phyloP scores from a whole-genome alignment of 2,888 invertebrate species.

The Agrochola lota region DNA sequence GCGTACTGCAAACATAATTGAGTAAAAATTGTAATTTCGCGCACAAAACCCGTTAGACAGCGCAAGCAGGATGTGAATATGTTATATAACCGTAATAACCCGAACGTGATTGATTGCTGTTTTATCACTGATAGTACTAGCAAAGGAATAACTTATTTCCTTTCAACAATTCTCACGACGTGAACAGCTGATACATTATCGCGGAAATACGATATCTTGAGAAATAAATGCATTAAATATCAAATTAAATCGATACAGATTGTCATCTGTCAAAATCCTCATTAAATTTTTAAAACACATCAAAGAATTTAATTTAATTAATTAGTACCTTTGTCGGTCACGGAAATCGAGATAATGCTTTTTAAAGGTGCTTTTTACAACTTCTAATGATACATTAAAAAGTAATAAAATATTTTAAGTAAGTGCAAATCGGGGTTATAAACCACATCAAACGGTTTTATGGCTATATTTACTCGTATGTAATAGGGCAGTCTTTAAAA shows the following conservation, averaged over 20 bases:
- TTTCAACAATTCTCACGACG: slow-evolving; percentile 55
- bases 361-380: slow-evolving; percentile 52
- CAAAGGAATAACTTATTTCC: slow-evolving; percentile 51
- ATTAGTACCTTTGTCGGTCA: slow-evolving; percentile 49
- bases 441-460: slow-evolving; percentile 44
- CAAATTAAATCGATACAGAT: slow-evolving; percentile 41
- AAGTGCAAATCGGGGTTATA: slow-evolving; percentile 59
- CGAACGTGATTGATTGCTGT: slow-evolving; percentile 45
- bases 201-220: slow-evolving; percentile 48
- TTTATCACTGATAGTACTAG: slow-evolving; percentile 38
- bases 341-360: slow-evolving; percentile 35
- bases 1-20: background rate
- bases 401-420: slow-evolving; percentile 59
- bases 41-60: slow-evolving; percentile 12
- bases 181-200: slow-evolving; percentile 19
- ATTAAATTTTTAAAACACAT: slow-evolving; percentile 28
- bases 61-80: slow-evolving; percentile 38
- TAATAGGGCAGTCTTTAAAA: slow-evolving; percentile 32
- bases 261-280: slow-evolving; percentile 42
- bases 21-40: slow-evolving; percentile 8
- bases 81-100: slow-evolving; percentile 38
- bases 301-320: slow-evolving; percentile 53
- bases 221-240: slow-evolving; percentile 47
- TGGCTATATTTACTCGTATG: slow-evolving; percentile 37
- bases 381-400: slow-evolving; percentile 58